Conservation (phyloP, 2,113 vertebrate species). For the Martes martes region DNA sequence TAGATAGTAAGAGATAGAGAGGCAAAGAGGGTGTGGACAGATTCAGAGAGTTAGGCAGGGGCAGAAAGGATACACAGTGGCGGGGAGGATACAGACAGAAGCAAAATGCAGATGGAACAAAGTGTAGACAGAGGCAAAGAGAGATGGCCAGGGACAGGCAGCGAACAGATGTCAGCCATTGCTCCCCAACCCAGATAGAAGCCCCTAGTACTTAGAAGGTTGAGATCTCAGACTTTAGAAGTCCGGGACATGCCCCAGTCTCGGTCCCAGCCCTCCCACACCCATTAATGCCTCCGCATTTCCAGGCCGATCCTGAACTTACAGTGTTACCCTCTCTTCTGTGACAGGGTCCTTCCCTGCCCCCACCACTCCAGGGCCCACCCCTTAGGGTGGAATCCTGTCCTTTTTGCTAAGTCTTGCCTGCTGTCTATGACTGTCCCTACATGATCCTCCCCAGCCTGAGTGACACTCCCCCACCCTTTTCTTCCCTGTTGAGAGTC, state of each 20-base stretch:
- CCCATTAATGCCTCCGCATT: not conserved
- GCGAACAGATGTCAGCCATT: not conserved
- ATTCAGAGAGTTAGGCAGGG: not conserved
- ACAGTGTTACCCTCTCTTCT: not conserved
- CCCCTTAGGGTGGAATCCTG: not conserved
- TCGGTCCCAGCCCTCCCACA: not conserved
- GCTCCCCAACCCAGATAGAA: not conserved
- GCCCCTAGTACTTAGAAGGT: not conserved
- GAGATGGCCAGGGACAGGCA: not conserved
- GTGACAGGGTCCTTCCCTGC: not conserved
- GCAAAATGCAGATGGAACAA: not conserved
- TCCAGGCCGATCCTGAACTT: not conserved
- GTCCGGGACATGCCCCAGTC: not conserved
- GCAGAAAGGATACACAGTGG: not conserved
- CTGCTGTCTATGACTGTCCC: not conserved
- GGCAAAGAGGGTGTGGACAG: not conserved
- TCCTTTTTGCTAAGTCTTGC: not conserved
- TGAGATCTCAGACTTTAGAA: not conserved
- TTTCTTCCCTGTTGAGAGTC: not conserved
- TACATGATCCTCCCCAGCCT: not conserved
- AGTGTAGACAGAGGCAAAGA: not conserved
- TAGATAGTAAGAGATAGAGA: not conserved
- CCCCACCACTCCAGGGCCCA: not conserved
- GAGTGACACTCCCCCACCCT: not conserved
- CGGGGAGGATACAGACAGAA: not conserved